A percentile compares a stretch with the other conserved stretches of the same genome.
Conservation (phyloP, 2,797 vertebrate species). For the Hyperoplus lanceolatus region DNA sequence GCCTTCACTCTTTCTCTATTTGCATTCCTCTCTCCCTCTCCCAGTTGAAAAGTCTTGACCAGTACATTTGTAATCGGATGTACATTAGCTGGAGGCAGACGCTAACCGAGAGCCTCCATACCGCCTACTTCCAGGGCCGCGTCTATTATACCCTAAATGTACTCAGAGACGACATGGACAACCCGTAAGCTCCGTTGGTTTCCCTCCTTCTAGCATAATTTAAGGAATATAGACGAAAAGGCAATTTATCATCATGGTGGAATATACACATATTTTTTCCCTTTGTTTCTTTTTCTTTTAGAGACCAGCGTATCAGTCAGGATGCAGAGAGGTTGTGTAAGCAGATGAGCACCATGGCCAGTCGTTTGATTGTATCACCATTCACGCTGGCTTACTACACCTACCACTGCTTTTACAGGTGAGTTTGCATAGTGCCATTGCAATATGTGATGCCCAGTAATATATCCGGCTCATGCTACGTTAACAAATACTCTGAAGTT, state of each 20-base stretch:
- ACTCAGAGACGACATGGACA: constrained; percentile 92
- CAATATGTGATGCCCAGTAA: neutral
- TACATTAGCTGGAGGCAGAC: constrained; percentile 94
- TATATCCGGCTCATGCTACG: neutral
- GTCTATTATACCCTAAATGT: constrained; percentile 95
- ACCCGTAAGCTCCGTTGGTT: constrained; percentile 88
- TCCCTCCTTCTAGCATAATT: neutral
- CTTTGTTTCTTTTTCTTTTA: constrained; percentile 57
- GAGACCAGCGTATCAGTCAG: constrained; percentile 98
- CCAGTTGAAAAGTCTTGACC: constrained; percentile 95
- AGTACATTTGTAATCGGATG: constrained; percentile 94
- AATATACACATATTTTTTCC: neutral
- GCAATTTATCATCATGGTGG: neutral
- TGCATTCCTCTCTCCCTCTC: constrained; percentile 7
- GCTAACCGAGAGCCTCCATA: constrained; percentile 93
- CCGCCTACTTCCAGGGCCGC: constrained; percentile 91
- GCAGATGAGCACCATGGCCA: constrained; percentile 94
- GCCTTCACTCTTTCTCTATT: neutral
- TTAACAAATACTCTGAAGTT: neutral
- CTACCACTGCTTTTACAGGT: constrained; percentile 95
- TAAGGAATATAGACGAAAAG: too few relatives aligned
- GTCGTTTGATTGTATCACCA: constrained; percentile 91
- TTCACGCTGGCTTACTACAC: constrained; percentile 95
- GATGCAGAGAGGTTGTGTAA: constrained; percentile 94
- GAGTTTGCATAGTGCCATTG: neutral